phyloP scores from a whole-genome alignment of 1,140 invertebrate genomes.

The Caenorhabditis remanei region DNA sequence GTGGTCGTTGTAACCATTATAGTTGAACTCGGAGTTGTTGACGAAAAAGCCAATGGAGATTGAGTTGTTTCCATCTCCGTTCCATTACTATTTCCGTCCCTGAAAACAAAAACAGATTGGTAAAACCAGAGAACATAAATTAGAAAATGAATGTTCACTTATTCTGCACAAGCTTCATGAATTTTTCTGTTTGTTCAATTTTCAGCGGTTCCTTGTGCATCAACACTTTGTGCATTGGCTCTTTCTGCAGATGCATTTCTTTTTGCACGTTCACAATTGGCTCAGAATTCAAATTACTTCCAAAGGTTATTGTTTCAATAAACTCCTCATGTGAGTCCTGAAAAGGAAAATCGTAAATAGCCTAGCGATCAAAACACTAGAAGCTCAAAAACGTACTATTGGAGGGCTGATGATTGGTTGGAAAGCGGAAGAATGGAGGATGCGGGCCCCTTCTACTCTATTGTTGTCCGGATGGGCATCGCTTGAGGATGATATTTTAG shows the following conservation, averaged over 20 bases:
- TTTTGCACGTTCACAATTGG: conserved; percentile 32
- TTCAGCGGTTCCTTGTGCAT: conserved; percentile 30
- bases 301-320: conserved; percentile 52
- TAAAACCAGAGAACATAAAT: conserved; percentile 12
- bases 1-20: background rate
- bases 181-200: conserved; percentile 31
- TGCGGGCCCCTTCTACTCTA: conserved; percentile 17
- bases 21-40: conserved; percentile 5
- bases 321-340: conserved; percentile 46
- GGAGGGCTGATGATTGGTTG: conserved; percentile 45
- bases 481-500: background rate
- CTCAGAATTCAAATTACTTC: conserved; percentile 31
- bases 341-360: background rate
- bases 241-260: conserved; percentile 40
- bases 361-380: background rate
- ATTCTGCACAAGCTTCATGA: conserved; percentile 40
- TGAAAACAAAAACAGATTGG: background rate
- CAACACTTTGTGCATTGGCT: conserved; percentile 23
- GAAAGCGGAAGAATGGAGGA: conserved; percentile 23
- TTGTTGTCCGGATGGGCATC: conserved; percentile 27
- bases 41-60: background rate
- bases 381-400: conserved; percentile 47
- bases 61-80: background rate
- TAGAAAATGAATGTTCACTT: background rate
- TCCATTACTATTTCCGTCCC: background rate